phyloP scores from a whole-genome alignment of 1,140 invertebrate species.

The Ceratoteleas bidentatus region DNA sequence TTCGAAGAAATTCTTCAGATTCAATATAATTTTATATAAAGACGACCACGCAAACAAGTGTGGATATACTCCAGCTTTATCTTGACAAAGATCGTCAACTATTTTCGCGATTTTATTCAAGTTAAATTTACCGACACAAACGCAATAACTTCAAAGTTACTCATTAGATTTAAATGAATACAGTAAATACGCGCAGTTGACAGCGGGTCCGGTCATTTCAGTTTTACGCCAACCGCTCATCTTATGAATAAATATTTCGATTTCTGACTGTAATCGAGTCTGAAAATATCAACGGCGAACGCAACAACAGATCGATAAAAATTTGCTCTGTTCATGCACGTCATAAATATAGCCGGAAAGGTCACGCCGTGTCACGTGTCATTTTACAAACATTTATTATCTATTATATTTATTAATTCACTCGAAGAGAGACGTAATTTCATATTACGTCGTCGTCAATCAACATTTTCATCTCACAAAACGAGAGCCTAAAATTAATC shows the following conservation, averaged over 20 bases:
- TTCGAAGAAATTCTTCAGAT: background rate
- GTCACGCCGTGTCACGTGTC: slow-evolving; percentile 61
- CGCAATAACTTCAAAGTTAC: no score
- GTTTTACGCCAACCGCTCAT: slow-evolving; percentile 54
- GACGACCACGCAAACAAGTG: no score
- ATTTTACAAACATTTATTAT: slow-evolving; percentile 23
- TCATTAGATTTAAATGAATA: slow-evolving; percentile 38
- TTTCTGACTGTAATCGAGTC: slow-evolving; percentile 66
- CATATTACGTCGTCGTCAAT: no score
- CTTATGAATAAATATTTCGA: slow-evolving; percentile 78
- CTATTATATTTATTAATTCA: slow-evolving; percentile 27
- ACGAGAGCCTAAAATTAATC: no score
- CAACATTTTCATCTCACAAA: no score
- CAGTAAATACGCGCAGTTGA: slow-evolving; percentile 60
- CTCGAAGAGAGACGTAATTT: no score
- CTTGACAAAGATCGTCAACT: no score
- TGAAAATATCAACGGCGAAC: slow-evolving; percentile 63
- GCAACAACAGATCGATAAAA: slow-evolving; percentile 77
- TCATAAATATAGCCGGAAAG: slow-evolving; percentile 76
- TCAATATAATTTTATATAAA: no score
- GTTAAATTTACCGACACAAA: no score
- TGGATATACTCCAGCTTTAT: no score
- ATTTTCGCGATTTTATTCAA: background rate
- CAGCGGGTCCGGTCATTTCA: slow-evolving; percentile 72
- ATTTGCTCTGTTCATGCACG: slow-evolving; percentile 71